Evolutionary conservation across 1,140 invertebrate species (phyloP).

Genomic region (Lasioglossum baleicum): DNA sequence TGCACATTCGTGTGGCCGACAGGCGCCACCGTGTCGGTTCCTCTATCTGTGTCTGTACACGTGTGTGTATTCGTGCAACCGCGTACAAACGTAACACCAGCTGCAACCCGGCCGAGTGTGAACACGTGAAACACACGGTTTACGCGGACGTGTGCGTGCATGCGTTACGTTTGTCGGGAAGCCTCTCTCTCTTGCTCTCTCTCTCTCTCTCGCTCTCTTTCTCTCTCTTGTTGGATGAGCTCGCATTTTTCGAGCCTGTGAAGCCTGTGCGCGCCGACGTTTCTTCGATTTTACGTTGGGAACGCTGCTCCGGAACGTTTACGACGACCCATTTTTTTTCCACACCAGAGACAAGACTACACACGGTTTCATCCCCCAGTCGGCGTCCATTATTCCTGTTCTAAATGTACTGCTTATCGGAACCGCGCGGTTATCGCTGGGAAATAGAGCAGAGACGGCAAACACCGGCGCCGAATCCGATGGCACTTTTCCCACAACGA

Average conservation of each 20-base stretch:
- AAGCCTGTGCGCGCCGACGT: not conserved
- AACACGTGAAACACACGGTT: constrained; percentile 46
- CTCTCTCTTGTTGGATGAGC: constrained; percentile 38
- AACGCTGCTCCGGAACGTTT: not conserved
- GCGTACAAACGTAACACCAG: constrained; percentile 38
- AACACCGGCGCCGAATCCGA: too few relatives aligned
- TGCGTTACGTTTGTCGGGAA: constrained; percentile 42
- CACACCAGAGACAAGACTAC: not conserved
- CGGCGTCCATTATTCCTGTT: not conserved
- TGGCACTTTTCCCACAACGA: too few relatives aligned
- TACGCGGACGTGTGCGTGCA: constrained; percentile 43
- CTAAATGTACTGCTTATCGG: not conserved
- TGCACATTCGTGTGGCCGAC: constrained; percentile 72
- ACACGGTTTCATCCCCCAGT: not conserved
- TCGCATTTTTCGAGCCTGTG: constrained; percentile 56
- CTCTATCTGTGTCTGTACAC: too few relatives aligned
- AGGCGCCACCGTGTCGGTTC: constrained; percentile 71
- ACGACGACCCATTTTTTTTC: constrained; percentile 5
- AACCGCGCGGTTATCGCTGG: too few relatives aligned
- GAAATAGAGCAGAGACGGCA: too few relatives aligned
- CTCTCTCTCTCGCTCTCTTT: too few relatives aligned
- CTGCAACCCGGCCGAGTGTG: constrained; percentile 36
- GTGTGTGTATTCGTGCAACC: not conserved
- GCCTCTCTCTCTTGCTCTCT: not conserved
- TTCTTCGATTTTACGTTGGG: constrained; percentile 5